Base-by-base conservation (phyloP, 2,888 invertebrate species). In the Thera obeliscata region DNA sequence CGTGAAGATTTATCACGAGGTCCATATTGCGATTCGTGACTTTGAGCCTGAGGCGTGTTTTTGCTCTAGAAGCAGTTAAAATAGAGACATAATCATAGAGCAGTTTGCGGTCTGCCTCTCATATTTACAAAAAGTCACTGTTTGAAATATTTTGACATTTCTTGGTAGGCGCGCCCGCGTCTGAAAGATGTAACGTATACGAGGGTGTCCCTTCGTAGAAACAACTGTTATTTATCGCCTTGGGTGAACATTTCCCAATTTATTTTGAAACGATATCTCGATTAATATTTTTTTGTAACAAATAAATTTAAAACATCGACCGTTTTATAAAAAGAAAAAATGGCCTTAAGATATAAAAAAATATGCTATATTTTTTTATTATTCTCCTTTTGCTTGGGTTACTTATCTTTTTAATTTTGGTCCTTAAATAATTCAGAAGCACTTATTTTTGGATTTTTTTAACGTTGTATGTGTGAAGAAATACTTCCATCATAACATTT, bases 81-180 rank as follows among this genome's bases (percentile, higher is more conserved):
- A 87, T 85, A 84, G 80, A 88, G 81, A 88, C 86, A 84, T 87
- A 86, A 52, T 87, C 87, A 88, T 87, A 88, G 83, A 75, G 77
- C 77, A 79, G 79, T 77, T 83, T 84, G 88, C 84, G 81, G 80
- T 78, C 82, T 83, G 87, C 84, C 84, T 87, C 82, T 82, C 78
- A 83, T 85, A 83, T 86, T 80, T 83, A 84, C 83, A 81, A 84
- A 52, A 84, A 80, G 78, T 81, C 76, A 75, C 78, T 75, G 78
- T 85, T 81, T 89, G 87, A 90, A 88, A 91, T 91, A 91, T 92
- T 91, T 91, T 89, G 92, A 91, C 90, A 83, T 85, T 93, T 93
- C 92, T 88, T 71, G 81, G 93, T 90, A 93, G 80, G 80, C 76
- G 75, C 73, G 74, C 68, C 11, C 76, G 73, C 77, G 77, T 71